Evolutionary conservation across 2,113 vertebrate species (phyloP), one percentile per base, ranked within the genome.

Genomic region (Ifrita kowaldi): DNA sequence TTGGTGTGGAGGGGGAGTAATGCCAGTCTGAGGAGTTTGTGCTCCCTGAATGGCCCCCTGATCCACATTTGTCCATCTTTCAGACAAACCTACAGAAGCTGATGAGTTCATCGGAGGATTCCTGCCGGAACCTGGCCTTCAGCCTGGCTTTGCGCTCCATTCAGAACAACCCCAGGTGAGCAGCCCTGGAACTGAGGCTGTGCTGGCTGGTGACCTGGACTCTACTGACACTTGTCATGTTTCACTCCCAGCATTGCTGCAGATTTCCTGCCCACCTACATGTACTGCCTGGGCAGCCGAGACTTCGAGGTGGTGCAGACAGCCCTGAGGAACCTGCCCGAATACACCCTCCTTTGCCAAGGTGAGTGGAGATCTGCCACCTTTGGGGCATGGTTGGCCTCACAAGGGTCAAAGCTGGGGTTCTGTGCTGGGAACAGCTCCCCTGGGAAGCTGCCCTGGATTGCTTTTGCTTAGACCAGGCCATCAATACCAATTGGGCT

Each of bases 261-360:
- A 5, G 99, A 99, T 89, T 99, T 99, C 97, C 98, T 99, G 79
- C 99, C 99, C 42, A 99, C 99, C 1, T 99, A 99, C 98, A 99
- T 99, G 99, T 99, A 99, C 98, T 99, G 99, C 78, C 98, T 99
- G 59, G 99, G 99, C 69, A 99, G 99, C 78, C 98, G 99, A 9
- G 99, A 99, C 98, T 99, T 99, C 3, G 99, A 99, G 87, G 99
- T 99, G 91, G 98, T 99, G 11, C 99, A 99, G 96, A 99, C 99
- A 1, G 99, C 99, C 1, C 97, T 99, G 85, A 98, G 98, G 97
- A 99, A 99, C 95, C 98, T 99, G 86, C 99, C 99, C 0, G 99
- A 99, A 75, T 99, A 99, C 39, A 99, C 99, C 11, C 98, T 99
- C 4, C 99, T 99, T 62, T 99, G 99, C 97, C 99, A 99, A 96